Base-by-base conservation (phyloP, 2,888 invertebrate species). In the Galerucella pusilla region DNA sequence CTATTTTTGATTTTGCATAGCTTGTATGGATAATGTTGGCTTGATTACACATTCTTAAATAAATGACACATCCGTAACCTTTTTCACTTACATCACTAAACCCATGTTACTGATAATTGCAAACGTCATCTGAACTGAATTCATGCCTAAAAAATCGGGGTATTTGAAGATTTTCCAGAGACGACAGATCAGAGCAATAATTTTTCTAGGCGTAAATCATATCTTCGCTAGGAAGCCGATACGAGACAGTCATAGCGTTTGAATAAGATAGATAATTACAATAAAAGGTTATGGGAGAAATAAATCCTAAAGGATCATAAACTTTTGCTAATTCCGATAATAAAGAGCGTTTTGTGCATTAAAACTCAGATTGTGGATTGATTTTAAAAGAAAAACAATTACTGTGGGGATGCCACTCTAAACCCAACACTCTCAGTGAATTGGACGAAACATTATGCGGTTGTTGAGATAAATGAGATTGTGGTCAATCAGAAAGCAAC, bases 341-440 rank as follows among this genome's bases (percentile, higher is more conserved):
- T 14, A 69, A 28, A 42, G 10, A 16, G 11, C 69, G 63, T 74
- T 74, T 70, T 3, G 74, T 67, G 20, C 74, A 74, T 25, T 42
- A 2, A 14, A 46, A 16, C 6, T 71, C 59, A 11, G 16, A 2
- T 16, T 9, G 11, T 7, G 74, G 35, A 35, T 35, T 35, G 35
- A 35, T 35, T 35, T 35, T 20, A 35, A 35, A 35, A 35, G 5
- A 35, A 35, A 35, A 35, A 35, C 35, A 35, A 35, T 35, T 6
- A 35, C 35, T 35, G 35, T 35, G 35, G 35, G 35, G 35, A 35
- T 35, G 5, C 35, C 35, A 35, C 35, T 35, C 35, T 35, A 35
- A 35, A 35, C 35, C 35, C 35, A 4, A 35, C 35, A 35, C 35
- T 35, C 5, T 28, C 28, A 28, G 28, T 28, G 28, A 28, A 28